A percentile compares a stretch with the other conserved stretches of the same genome.
Conservation (phyloP, 2,113 vertebrate genomes). For the Manacus vitellinus region DNA sequence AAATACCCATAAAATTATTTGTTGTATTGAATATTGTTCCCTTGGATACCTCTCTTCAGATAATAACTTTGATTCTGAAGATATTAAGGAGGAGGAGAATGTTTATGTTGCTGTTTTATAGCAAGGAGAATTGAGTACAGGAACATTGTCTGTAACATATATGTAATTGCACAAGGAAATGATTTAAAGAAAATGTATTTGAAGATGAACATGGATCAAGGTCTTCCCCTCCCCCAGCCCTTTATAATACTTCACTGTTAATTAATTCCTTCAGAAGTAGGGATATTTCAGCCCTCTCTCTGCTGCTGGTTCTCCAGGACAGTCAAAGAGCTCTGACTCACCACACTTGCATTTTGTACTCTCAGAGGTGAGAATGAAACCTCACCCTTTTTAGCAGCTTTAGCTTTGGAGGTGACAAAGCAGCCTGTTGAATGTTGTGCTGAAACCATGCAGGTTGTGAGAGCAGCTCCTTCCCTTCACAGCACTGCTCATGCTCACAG, state of each 20-base stretch:
- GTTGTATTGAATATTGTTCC: conserved; percentile 44
- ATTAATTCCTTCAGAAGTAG: conserved; percentile 56
- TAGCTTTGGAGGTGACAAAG: neutral
- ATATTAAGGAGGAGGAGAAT: conserved; percentile 48
- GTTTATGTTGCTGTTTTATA: conserved; percentile 54
- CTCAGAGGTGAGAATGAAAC: neutral
- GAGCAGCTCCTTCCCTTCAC: neutral
- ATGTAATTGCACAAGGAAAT: conserved; percentile 67
- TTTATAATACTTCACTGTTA: conserved; percentile 27
- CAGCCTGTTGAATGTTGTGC: neutral
- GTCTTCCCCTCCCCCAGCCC: neutral
- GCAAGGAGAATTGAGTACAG: conserved; percentile 31
- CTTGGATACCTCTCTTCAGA: conserved; percentile 29
- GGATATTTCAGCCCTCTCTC: neutral
- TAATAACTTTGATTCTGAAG: conserved; percentile 47
- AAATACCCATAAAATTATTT: conserved; percentile 56
- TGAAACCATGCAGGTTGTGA: neutral
- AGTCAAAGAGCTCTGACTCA: neutral
- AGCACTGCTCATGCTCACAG: rapidly evolving
- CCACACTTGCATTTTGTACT: neutral
- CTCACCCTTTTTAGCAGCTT: neutral
- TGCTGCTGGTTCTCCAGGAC: neutral
- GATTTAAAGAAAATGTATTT: conserved; percentile 66
- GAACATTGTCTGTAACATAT: conserved; percentile 61
- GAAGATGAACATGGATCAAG: conserved; percentile 53